phyloP scores from a whole-genome alignment of 30 jellyfish, hydroid and myxozoan genomes.

The Sanderia malayensis region DNA sequence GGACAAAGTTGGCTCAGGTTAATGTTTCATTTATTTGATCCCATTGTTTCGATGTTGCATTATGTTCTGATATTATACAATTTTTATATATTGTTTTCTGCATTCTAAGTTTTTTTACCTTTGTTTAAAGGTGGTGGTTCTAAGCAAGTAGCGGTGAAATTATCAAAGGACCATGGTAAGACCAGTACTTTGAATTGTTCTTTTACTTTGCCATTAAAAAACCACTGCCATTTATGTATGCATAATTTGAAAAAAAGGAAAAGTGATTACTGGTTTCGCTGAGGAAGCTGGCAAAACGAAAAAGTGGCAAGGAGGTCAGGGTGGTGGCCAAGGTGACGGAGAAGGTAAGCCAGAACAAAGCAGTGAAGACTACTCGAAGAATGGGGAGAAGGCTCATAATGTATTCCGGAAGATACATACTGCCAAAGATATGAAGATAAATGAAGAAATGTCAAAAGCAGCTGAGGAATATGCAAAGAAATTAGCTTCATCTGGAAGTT shows the following conservation, averaged over 20 bases:
- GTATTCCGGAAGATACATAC: slow-evolving; percentile 23
- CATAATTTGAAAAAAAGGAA: no score
- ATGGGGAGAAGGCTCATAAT: slow-evolving; percentile 28
- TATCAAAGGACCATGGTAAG: slow-evolving; percentile 9
- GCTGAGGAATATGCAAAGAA: slow-evolving; percentile 32
- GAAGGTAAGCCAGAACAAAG: neutral
- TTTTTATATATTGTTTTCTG: no score
- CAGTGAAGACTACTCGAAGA: neutral
- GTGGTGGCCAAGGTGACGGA: neutral
- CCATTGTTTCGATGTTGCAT: no score
- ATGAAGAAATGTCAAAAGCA: slow-evolving; percentile 21
- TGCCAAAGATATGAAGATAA: slow-evolving; percentile 13
- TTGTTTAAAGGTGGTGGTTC: neutral
- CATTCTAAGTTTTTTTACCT: no score
- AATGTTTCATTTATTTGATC: neutral
- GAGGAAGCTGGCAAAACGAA: neutral
- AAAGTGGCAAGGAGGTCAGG: neutral
- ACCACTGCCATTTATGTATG: no score
- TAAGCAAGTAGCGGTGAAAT: neutral
- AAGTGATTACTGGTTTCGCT: slow-evolving; percentile 5
- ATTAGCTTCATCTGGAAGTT: slow-evolving; percentile 18
- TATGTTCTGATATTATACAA: no score
- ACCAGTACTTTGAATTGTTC: no score
- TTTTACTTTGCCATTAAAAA: no score
- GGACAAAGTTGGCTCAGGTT: slow-evolving; percentile 11